Conservation (phyloP, 1,140 invertebrate genomes). For the Cydia strobilella region DNA sequence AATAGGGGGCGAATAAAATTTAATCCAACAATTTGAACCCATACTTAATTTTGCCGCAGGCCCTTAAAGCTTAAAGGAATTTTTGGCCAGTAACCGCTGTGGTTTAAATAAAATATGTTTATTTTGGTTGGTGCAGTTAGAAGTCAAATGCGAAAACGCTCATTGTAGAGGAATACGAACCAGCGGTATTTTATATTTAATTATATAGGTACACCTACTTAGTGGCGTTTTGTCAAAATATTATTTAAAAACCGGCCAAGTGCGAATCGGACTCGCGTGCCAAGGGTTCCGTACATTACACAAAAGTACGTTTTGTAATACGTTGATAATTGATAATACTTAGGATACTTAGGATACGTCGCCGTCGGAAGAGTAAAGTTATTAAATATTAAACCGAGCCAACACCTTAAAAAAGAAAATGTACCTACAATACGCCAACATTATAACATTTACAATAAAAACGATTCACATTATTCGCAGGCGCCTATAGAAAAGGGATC, state of each 20-base stretch:
- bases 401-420: not conserved
- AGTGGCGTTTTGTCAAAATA: too few relatives aligned
- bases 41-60: constrained; percentile 52
- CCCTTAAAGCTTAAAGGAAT: constrained; percentile 41
- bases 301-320: too few relatives aligned
- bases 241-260: too few relatives aligned
- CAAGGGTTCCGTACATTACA: too few relatives aligned
- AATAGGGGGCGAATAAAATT: constrained; percentile 62
- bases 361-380: too few relatives aligned
- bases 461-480: constrained; percentile 20
- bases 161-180: too few relatives aligned
- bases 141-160: not conserved
- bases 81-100: constrained; percentile 39
- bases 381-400: too few relatives aligned
- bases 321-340: too few relatives aligned
- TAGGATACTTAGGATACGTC: too few relatives aligned
- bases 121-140: constrained; percentile 37
- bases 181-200: too few relatives aligned
- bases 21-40: constrained; percentile 67
- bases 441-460: constrained; percentile 30
- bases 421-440: not conserved
- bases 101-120: constrained; percentile 46
- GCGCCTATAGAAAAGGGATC: constrained; percentile 37
- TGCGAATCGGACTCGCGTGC: too few relatives aligned
- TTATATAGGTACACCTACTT: too few relatives aligned